Base-by-base conservation (phyloP, 2,888 invertebrate species). In the Cerastoderma edule region DNA sequence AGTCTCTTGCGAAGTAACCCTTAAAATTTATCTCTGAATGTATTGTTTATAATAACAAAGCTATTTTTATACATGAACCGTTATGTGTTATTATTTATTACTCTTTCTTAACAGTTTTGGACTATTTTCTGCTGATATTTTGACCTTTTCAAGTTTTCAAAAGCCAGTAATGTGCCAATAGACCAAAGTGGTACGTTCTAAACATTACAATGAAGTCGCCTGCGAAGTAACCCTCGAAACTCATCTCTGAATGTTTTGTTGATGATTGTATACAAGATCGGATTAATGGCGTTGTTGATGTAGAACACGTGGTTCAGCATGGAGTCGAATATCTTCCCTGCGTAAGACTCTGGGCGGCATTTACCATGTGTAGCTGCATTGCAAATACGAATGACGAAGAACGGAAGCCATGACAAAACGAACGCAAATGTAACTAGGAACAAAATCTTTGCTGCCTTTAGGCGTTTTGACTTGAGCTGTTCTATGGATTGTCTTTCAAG, bases 401-500 rank as follows among this genome's bases (percentile, higher is more conserved):
- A 85, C 0, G 86, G 86, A 57, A 82, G 30, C 83, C 83, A 86
- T 0, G 83, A 83, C 2, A 83, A 32, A 50, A 86, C 67, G 48
- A 81, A 86, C 6, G 83, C 78, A 2, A 71, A 67, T 6, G 84
- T 84, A 0, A 86, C 86, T 1, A 79, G 44, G 56, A 83, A 83
- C 24, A 86, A 53, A 2, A 86, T 74, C 48, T 84, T 85, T 0
- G 86, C 78, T 30, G 86, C 82, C 66, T 84, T 85, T 5, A 79
- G 66, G 19, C 60, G 60, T 27, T 60, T 60, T 22, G n/a, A 22
- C 6, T 35, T 60, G n/a, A 60, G 60, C 16, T 60, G 22, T 4
- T 33, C 57, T n/a, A 32, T 16, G 33, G 16, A n/a, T 28, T 32
- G 22, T 16, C n/a, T 53, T 53, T 53, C n/a, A 24, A 22, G 53